phyloP scores from a whole-genome alignment of 2,797 vertebrate genomes.

The Ceryle rudis region DNA sequence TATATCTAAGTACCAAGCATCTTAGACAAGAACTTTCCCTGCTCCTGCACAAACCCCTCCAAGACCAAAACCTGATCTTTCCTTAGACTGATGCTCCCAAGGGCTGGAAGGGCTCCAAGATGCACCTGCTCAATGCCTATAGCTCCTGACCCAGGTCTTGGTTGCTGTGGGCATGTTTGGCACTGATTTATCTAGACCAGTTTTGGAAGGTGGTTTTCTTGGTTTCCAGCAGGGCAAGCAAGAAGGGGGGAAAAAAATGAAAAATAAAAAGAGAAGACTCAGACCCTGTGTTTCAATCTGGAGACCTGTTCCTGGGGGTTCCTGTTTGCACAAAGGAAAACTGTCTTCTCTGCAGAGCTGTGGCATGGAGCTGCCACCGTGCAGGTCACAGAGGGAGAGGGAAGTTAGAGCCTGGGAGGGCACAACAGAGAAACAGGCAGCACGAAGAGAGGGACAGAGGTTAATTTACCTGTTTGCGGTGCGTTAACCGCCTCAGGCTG shows the following conservation, averaged over 20 bases:
- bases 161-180: neutral
- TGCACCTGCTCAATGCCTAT: accelerated
- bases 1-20: neutral
- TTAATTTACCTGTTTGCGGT: slow-evolving; percentile 68
- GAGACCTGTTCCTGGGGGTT: neutral
- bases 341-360: neutral
- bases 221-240: neutral
- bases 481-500: slow-evolving; percentile 50
- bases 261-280: neutral
- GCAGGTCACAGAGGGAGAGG: neutral
- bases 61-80: neutral
- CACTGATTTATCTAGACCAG: neutral
- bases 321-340: neutral
- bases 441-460: neutral
- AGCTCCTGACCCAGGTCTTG: neutral
- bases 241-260: too few relatives aligned
- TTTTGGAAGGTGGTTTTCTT: neutral
- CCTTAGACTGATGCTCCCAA: neutral
- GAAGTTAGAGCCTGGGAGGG: neutral
- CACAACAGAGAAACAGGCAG: neutral
- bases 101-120: neutral
- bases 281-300: neutral
- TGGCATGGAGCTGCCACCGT: neutral
- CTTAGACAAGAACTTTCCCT: neutral
- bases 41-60: neutral